A percentile compares a stretch with the other conserved stretches of the same genome.
These are phyloP conservation scores for Timema cristinae DNA, from an alignment of 2,888 invertebrate species.

Conservation along the genomic window DNA sequence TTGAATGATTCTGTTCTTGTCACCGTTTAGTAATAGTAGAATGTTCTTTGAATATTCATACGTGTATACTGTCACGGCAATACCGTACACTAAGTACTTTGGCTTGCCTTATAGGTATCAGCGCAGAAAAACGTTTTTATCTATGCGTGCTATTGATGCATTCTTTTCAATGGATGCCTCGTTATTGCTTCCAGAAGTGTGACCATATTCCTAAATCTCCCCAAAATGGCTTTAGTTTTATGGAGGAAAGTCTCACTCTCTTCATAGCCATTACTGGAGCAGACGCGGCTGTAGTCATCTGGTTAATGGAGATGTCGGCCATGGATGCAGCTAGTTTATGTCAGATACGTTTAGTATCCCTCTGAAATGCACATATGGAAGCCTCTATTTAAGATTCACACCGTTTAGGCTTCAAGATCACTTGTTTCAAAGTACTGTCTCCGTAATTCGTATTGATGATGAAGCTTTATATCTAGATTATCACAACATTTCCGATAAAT, in stretches of 20 bases:
- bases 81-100: constrained; percentile 12
- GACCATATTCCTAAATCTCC: background rate
- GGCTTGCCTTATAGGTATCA: constrained; percentile 1
- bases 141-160: background rate
- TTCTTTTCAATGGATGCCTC: constrained; percentile 6
- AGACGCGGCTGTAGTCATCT: background rate
- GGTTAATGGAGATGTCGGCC: no score
- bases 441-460: no score
- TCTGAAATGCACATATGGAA: no score
- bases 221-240: background rate
- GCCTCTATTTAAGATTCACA: no score
- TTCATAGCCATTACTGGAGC: no score
- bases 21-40: background rate
- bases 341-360: no score
- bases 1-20: constrained; percentile 15
- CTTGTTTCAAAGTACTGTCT: no score
- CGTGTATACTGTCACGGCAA: background rate
- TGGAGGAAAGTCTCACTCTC: background rate
- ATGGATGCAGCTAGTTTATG: no score
- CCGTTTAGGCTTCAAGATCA: no score
- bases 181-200: constrained; percentile 10
- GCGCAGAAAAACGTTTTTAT: constrained; percentile 12
- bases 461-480: no score
- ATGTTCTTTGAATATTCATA: constrained; percentile 12
- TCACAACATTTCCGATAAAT: no score